Evolutionary conservation across 2,113 vertebrate species (phyloP), one percentile per base, ranked within the genome.

Genomic region (Sceloporus undulatus): DNA sequence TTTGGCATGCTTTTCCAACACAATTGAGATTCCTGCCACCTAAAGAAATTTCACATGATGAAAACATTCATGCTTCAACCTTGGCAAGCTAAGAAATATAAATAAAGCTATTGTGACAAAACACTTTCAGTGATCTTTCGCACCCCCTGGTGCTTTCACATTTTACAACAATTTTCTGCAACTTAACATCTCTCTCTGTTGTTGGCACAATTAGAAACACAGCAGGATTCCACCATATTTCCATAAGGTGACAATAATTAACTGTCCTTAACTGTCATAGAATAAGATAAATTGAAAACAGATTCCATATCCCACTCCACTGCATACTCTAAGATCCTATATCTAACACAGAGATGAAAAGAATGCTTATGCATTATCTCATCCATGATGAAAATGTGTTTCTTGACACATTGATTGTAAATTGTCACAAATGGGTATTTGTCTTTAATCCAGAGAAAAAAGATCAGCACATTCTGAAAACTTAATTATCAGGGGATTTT

Each of bases 61-160:
- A 82, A 87, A 82, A 34, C 5, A 73, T 65, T 82, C 27, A 7
- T 87, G 56, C 38, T 73, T 25, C 79, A 74, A 70, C 25, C n/a
- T 62, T 74, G 68, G 78, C 78, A 81, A 82, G 81, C 68, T 54
- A 62, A 81, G 65, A 65, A 87, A 82, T 75, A 81, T 25, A 65
- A 48, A 42, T 75, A 87, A 62, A 82, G 54, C 27, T 62, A 29
- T 65, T 82, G 79, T 65, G 65, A 82, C 71, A 82, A 87, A 74
- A 68, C 27, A 80, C 54, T 80, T 73, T 40, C 66, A 59, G 34
- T 38, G n/a, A 79, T 87, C 66, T 82, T 82, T 62, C 70, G 11
- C 54, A 81, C 38, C n/a, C 86, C 70, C 70, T 81, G 68, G n/a
- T 87, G 78, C 9, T 80, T 87, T n/a, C 18, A 62, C 52, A 62